These are phyloP conservation scores for Chlorodrepanis virens DNA, from an alignment of 2,113 vertebrate genomes.

Conservation along the genomic window DNA sequence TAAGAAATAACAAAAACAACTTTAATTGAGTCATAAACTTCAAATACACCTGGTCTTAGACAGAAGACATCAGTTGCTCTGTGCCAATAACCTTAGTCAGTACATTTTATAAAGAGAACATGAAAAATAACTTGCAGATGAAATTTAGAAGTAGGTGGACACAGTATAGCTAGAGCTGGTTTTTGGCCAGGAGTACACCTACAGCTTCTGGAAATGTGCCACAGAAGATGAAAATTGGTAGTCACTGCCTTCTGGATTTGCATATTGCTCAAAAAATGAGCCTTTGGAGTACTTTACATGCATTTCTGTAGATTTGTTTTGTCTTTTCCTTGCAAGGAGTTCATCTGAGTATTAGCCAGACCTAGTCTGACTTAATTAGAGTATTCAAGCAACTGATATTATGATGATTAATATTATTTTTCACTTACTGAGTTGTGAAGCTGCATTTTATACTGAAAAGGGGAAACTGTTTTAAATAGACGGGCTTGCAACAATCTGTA, in stretches of 20 bases:
- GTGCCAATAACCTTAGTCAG: not conserved
- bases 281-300: not conserved
- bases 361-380: not conserved
- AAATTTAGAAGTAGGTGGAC: conserved; percentile 45
- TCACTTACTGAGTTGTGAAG: not conserved
- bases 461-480: not conserved
- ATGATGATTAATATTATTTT: not conserved
- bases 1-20: not conserved
- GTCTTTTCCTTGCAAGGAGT: not conserved
- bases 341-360: not conserved
- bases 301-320: not conserved
- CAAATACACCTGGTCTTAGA: not conserved
- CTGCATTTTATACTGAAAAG: not conserved
- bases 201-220: not conserved
- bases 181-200: conserved; percentile 45
- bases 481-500: not conserved
- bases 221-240: conserved; percentile 3
- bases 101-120: not conserved
- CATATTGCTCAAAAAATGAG: not conserved
- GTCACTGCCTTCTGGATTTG: conserved; percentile 11
- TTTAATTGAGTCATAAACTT: not conserved
- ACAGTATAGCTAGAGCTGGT: conserved; percentile 33
- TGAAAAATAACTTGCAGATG: conserved; percentile 10
- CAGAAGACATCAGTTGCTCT: not conserved
- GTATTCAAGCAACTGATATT: not conserved